Conservation (phyloP, 2,113 vertebrate species). For the Zonotrichia leucophrys region DNA sequence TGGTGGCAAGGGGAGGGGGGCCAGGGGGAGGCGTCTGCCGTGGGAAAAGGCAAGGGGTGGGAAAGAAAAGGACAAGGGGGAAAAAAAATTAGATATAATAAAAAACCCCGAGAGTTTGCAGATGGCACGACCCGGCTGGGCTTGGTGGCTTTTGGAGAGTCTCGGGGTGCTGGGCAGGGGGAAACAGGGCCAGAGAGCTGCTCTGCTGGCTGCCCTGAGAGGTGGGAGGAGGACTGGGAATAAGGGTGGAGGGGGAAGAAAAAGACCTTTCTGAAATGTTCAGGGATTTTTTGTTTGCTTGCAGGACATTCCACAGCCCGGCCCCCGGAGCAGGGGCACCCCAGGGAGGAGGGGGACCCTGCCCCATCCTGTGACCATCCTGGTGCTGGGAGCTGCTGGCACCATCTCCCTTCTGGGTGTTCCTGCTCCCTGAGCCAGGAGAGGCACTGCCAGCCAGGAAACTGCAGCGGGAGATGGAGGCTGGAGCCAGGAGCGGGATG, state of each 20-base stretch:
- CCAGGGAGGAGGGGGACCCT: neutral
- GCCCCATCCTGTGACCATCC: rapidly evolving
- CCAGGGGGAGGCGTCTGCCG: neutral
- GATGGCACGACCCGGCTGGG: neutral
- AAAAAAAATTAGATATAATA: neutral
- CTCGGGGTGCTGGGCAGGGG: neutral
- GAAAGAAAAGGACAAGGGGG: neutral
- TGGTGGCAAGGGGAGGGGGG: neutral
- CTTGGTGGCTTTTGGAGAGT: neutral
- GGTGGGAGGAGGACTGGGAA: neutral
- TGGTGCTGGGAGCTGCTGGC: neutral
- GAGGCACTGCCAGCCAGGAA: neutral
- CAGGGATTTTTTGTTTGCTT: neutral
- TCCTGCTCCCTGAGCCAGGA: neutral
- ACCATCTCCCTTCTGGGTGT: neutral
- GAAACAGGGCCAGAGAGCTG: neutral
- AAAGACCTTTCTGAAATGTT: neutral
- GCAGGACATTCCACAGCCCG: rapidly evolving
- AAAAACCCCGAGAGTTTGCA: neutral
- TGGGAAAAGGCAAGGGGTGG: neutral
- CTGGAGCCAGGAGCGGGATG: rapidly evolving
- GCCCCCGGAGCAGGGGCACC: neutral
- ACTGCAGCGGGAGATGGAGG: rapidly evolving
- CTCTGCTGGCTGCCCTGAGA: neutral
- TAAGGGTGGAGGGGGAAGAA: neutral